These are phyloP conservation scores for Cheilosia scutellata DNA, from an alignment of 2,888 invertebrate species.

Conservation along the genomic window DNA sequence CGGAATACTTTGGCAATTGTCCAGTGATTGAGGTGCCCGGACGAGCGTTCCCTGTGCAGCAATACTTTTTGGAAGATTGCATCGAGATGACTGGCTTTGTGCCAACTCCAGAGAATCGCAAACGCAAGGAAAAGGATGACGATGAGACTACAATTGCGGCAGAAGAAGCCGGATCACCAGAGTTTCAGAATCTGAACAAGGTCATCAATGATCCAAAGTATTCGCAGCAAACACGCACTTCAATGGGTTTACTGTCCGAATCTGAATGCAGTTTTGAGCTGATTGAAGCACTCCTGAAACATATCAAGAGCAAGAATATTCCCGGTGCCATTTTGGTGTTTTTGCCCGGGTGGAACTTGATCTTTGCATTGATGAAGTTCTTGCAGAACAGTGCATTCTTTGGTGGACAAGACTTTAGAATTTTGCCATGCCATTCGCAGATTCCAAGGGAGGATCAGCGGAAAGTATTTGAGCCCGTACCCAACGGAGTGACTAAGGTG, in stretches of 20 bases:
- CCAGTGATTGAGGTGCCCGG: conserved; percentile 95
- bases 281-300: conserved; percentile 90
- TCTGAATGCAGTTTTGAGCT: conserved; percentile 96
- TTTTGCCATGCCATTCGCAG: conserved; percentile 98
- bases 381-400: conserved; percentile 91
- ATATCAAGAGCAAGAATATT: conserved; percentile 87
- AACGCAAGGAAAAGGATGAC: conserved; percentile 89
- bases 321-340: conserved; percentile 96
- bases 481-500: conserved; percentile 93
- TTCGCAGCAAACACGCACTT: conserved; percentile 87
- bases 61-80: conserved; percentile 97
- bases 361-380: conserved; percentile 95
- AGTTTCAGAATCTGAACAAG: conserved; percentile 92
- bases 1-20: conserved; percentile 95
- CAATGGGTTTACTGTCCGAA: conserved; percentile 92
- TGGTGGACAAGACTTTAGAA: conserved; percentile 88
- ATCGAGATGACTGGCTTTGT: conserved; percentile 93
- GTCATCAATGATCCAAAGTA: conserved; percentile 84
- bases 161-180: conserved; percentile 87
- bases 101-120: conserved; percentile 90
- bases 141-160: conserved; percentile 86
- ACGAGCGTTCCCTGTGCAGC: conserved; percentile 93
- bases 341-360: conserved; percentile 98
- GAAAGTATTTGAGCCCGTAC: conserved; percentile 95
- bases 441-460: conserved; percentile 97